Conservation (phyloP, 2,113 vertebrate genomes). For the Pygathrix nemaeus region DNA sequence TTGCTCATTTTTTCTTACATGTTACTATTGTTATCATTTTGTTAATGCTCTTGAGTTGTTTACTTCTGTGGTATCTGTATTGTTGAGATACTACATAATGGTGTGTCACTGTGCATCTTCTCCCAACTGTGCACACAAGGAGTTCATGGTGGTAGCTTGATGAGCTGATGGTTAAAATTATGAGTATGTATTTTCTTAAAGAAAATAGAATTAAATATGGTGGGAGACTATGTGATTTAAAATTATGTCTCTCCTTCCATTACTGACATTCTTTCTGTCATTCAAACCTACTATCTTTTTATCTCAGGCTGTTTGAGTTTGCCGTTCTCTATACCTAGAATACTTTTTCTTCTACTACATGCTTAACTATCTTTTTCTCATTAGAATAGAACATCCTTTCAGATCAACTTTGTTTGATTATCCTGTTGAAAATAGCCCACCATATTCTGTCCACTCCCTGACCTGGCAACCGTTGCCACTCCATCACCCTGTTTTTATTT, state of each 20-base stretch:
- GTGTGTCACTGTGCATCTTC: background rate
- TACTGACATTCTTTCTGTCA: background rate
- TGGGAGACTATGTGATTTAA: slow-evolving; percentile 9
- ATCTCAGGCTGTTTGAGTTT: background rate
- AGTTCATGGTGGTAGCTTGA: background rate
- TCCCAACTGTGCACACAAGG: background rate
- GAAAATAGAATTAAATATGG: background rate
- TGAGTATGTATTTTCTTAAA: background rate
- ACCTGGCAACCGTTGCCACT: background rate
- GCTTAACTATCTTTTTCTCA: background rate
- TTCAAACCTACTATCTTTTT: background rate
- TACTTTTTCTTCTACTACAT: background rate
- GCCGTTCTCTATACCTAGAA: background rate
- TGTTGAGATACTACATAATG: background rate
- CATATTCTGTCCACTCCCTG: background rate
- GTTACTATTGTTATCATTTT: background rate
- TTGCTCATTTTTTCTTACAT: background rate
- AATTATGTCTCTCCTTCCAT: background rate
- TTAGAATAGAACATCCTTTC: background rate
- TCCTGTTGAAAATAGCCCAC: background rate
- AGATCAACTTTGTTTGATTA: background rate
- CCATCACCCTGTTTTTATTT: background rate
- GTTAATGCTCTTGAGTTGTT: background rate
- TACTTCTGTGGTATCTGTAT: background rate
- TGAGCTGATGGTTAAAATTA: background rate